Percentiles rank a stretch among this genome's conserved stretches.
Evolutionary conservation across 2,888 invertebrate species (phyloP).

Genomic region (Cheilosia soror): DNA sequence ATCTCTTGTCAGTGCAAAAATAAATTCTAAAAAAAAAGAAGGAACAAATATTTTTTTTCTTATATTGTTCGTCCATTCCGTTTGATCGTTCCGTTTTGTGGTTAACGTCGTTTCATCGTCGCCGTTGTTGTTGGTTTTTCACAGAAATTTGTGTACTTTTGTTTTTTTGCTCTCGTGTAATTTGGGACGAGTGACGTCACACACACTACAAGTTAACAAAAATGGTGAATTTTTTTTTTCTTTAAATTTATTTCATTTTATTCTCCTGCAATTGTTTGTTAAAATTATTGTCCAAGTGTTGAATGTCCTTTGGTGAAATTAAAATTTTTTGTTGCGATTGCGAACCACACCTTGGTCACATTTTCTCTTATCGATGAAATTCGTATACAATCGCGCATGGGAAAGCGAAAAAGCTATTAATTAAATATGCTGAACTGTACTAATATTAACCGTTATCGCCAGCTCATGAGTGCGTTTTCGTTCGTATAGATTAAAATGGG

Average conservation of each 20-base stretch:
- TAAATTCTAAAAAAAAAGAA: constrained; percentile 4
- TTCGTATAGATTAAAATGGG: constrained; percentile 11
- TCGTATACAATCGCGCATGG: constrained; percentile 19
- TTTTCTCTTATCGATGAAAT: constrained; percentile 56
- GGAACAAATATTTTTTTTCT: constrained; percentile 24
- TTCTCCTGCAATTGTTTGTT: neutral
- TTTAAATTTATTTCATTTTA: constrained; percentile 3
- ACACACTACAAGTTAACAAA: constrained; percentile 60
- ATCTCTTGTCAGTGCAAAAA: constrained; percentile 34
- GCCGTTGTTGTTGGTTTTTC: constrained; percentile 28
- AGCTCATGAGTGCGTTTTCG: constrained; percentile 17
- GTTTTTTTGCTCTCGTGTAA: constrained; percentile 53
- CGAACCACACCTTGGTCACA: constrained; percentile 74
- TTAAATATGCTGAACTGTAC: constrained; percentile 64
- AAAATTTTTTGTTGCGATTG: constrained; percentile 9
- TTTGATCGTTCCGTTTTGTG: constrained; percentile 54
- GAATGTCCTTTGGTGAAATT: neutral
- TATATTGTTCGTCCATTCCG: constrained; percentile 58
- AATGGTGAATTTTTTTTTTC: constrained; percentile 62
- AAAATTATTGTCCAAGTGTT: neutral
- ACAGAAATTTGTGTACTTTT: constrained; percentile 36
- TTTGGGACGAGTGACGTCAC: constrained; percentile 72
- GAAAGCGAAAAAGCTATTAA: constrained; percentile 15
- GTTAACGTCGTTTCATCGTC: constrained; percentile 45
- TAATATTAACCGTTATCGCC: constrained; percentile 66